Evolutionary conservation across 2,888 invertebrate species (phyloP), one percentile per base, ranked within the genome.

Genomic region (Drosophila hamatofila): DNA sequence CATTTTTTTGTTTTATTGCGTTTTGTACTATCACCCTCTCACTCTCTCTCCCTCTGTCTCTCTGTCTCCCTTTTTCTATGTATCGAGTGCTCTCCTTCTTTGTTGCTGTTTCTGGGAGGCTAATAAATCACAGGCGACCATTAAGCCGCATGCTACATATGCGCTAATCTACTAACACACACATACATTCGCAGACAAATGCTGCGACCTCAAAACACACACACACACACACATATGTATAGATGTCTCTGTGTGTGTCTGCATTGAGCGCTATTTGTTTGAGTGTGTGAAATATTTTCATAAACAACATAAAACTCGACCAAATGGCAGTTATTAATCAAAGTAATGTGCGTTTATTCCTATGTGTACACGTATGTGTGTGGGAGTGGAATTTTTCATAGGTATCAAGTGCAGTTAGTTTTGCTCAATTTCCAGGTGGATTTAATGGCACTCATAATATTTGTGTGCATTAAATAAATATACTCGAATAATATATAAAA

Each of bases 281-380:
- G 67, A 72, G 75, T 77, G 71, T 80, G 82, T 82, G 84, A 88
- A 85, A 80, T 86, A 86, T 86, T 88, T 86, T 88, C 88, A 86
- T 86, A 86, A 86, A 81, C 88, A 86, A 88, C 85, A 86, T 86
- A 86, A 86, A 86, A 86, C 88, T 86, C 86, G 78, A 72, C 82
- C 86, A 83, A 87, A 87, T 87, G 89, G 87, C 89, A 77, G 88
- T 81, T 87, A 87, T 87, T 87, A 89, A 87, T 87, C 87, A 87
- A 88, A 90, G 83, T 89, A 88, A 90, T 90, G 83, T 81, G 76
- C 71, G 80, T 62, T 81, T 70, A 72, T 74, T 67, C 56, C 27
- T 67, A 18, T 63, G 18, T 63, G 12, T 66, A 42, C 23, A 11
- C 14, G 33, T 27, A 5, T 48, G 37, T 18, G 52, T 51, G 65